A percentile compares a stretch with the other conserved stretches of the same genome.
Conservation (phyloP, 2,888 invertebrate species). For the Protodeltote pygarga region DNA sequence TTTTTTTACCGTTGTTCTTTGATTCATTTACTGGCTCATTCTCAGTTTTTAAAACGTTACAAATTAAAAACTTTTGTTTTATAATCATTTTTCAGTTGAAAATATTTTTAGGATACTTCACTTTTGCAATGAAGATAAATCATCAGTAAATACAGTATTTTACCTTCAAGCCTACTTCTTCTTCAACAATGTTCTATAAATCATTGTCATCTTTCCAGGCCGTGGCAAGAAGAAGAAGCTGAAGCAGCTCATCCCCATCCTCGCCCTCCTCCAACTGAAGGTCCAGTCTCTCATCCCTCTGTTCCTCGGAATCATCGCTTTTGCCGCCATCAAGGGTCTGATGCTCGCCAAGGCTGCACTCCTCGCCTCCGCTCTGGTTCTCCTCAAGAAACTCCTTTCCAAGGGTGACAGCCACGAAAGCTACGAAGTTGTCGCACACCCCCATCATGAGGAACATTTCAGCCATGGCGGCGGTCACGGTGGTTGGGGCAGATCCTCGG, state of each 20-base stretch:
- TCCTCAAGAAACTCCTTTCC: conserved; percentile 89
- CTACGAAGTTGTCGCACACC: conserved; percentile 92
- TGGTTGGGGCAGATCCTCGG: conserved; percentile 89
- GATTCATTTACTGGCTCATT: no score
- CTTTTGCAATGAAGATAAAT: background rate
- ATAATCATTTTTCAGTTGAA: no score
- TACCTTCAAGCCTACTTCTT: background rate
- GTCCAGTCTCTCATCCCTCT: conserved; percentile 92
- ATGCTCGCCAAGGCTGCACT: conserved; percentile 94
- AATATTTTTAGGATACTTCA: no score
- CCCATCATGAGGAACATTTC: conserved; percentile 88
- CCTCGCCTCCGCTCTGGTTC: conserved; percentile 90
- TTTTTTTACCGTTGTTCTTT: no score
- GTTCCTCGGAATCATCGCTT: conserved; percentile 90
- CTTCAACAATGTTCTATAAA: conserved; percentile 4
- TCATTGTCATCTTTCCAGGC: conserved; percentile 77
- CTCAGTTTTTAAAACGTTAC: no score
- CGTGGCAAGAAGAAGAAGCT: conserved; percentile 93
- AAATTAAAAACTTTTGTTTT: no score
- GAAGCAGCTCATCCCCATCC: conserved; percentile 91
- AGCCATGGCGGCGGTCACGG: conserved; percentile 85
- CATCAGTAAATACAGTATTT: background rate
- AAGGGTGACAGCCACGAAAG: conserved; percentile 90
- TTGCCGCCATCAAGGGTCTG: conserved; percentile 94
- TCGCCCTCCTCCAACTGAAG: conserved; percentile 93